Conservation (phyloP, 2,797 vertebrate species). For the Choloepus didactylus region DNA sequence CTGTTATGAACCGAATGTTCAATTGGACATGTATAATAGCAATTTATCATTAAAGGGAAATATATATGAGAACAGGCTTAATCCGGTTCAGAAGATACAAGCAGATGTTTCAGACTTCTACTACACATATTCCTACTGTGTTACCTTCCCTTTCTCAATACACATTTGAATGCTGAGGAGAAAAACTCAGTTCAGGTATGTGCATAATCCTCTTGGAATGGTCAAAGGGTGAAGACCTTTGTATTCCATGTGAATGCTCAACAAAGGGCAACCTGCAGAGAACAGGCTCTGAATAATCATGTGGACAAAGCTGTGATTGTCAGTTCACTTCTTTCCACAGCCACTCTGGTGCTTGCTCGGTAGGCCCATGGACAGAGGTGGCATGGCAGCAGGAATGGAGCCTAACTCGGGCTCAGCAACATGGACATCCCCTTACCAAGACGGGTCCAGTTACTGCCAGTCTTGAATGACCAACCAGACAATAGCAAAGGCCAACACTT, state of each 20-base stretch:
- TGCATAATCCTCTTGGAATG: not conserved
- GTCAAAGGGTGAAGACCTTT: not conserved
- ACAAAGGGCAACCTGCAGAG: not conserved
- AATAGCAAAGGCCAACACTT: not conserved
- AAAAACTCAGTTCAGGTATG: not conserved
- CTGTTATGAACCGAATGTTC: not conserved
- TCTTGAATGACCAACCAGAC: not conserved
- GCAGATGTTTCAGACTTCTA: not conserved
- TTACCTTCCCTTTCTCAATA: not conserved
- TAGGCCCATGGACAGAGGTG: not conserved
- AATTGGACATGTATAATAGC: not conserved
- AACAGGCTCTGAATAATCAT: not conserved
- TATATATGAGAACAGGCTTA: not conserved
- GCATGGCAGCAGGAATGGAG: not conserved
- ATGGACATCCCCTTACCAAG: not conserved
- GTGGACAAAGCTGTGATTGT: not conserved
- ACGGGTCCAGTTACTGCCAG: not conserved
- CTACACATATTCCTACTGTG: not conserved
- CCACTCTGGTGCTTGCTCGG: not conserved
- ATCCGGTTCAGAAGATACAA: not conserved
- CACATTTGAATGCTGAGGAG: not conserved
- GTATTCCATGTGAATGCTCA: not conserved
- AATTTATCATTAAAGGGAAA: not conserved
- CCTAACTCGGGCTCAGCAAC: not conserved
- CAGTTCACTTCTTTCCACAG: not conserved